Percentiles rank a stretch among this genome's conserved stretches.
Conservation (phyloP, 2,113 vertebrate species). For the Thunnus thynnus region DNA sequence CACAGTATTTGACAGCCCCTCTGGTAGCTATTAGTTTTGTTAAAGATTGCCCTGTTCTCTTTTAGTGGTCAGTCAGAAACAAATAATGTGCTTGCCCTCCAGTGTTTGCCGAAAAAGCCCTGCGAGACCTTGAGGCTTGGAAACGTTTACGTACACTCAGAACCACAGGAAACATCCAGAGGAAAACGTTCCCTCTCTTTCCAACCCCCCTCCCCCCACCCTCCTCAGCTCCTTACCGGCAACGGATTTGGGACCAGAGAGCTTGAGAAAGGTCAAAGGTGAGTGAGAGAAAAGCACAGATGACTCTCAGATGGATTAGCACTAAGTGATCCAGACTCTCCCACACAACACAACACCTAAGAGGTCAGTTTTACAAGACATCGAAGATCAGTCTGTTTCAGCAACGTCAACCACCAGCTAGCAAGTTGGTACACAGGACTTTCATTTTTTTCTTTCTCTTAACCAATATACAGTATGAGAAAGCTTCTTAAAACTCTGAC, state of each 20-base stretch:
- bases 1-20: conserved; percentile 57
- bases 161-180: conserved; percentile 77
- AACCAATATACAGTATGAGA: background rate
- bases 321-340: conserved; percentile 77
- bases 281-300: conserved; percentile 78
- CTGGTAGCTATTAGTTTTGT: conserved; percentile 70
- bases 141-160: conserved; percentile 73
- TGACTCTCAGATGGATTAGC: conserved; percentile 84
- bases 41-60: conserved; percentile 54
- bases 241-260: conserved; percentile 66
- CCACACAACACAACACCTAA: conserved; percentile 76
- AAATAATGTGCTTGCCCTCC: conserved; percentile 72
- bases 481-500: conserved; percentile 4
- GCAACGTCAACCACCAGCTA: background rate
- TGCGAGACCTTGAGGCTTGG: conserved; percentile 73
- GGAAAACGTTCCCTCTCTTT: conserved; percentile 55
- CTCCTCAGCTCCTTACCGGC: conserved; percentile 45
- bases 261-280: conserved; percentile 82
- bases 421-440: background rate
- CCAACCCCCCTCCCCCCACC: background rate
- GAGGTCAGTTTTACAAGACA: conserved; percentile 59
- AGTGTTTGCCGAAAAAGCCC: conserved; percentile 58
- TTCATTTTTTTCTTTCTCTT: background rate
- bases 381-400: conserved; percentile 30
- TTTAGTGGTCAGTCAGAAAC: conserved; percentile 70